Conservation (phyloP, 2,797 vertebrate genomes). For the Acanthornis magna region DNA sequence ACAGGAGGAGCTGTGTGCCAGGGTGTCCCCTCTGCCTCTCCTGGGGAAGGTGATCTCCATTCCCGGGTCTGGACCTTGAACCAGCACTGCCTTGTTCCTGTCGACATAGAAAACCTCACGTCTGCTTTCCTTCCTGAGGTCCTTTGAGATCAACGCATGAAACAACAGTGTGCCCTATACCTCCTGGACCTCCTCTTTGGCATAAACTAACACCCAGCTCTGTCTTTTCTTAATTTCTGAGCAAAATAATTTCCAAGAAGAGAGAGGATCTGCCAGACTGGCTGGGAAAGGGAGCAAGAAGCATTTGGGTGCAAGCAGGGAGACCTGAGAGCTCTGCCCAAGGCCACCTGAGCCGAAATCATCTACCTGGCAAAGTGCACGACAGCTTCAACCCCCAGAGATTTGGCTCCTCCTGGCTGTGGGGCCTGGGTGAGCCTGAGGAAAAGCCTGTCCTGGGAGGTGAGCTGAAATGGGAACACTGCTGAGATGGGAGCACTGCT, state of each 20-base stretch:
- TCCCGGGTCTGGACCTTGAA: background rate
- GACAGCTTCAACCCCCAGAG: background rate
- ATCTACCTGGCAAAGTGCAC: background rate
- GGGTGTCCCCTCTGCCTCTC: background rate
- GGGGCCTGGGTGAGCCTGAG: background rate
- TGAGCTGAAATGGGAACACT: background rate
- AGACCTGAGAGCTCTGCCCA: background rate
- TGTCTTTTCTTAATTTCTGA: background rate
- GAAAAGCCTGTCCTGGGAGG: background rate
- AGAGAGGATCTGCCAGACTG: background rate
- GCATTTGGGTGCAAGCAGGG: background rate
- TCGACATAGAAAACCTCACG: background rate
- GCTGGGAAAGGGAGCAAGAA: background rate
- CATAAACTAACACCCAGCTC: background rate
- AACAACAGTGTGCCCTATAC: background rate
- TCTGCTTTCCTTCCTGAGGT: background rate
- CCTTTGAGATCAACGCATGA: background rate
- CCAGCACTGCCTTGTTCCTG: background rate
- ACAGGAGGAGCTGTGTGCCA: background rate
- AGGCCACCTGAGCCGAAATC: fast-evolving
- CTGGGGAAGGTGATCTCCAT: background rate
- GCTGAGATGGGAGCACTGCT: background rate
- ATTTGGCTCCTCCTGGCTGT: background rate
- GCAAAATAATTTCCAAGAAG: background rate
- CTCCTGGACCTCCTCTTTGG: background rate